Evolutionary conservation across 2,113 vertebrate species (phyloP).

Genomic region (Climacteris rufus): DNA sequence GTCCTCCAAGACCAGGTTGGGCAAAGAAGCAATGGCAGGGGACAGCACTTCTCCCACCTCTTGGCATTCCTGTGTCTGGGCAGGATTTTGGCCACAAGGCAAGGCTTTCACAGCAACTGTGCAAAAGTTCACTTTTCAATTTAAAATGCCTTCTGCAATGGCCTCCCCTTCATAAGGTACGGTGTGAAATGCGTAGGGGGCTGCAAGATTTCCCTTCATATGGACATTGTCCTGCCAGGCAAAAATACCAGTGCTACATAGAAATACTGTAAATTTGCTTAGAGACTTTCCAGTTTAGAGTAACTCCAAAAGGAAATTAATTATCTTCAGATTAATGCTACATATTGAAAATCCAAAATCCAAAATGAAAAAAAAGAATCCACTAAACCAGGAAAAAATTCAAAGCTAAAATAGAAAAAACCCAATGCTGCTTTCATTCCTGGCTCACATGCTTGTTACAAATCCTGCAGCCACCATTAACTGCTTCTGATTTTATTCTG

Average conservation of each 20-base stretch:
- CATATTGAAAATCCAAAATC: background rate
- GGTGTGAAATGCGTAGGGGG: background rate
- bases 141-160: background rate
- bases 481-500: slow-evolving; percentile 19
- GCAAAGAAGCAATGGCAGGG: background rate
- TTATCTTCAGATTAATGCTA: background rate
- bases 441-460: background rate
- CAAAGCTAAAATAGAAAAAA: slow-evolving; percentile 1
- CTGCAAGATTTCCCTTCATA: background rate
- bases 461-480: slow-evolving; percentile 23
- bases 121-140: background rate
- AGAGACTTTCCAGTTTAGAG: background rate
- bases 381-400: slow-evolving; percentile 2
- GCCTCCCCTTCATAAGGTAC: background rate
- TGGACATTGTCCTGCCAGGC: background rate
- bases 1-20: background rate
- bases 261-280: background rate
- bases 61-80: background rate
- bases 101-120: background rate
- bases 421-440: background rate
- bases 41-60: background rate
- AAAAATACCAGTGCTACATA: background rate
- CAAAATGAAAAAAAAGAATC: slow-evolving; percentile 15
- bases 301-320: background rate
- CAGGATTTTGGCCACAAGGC: background rate